Evolutionary conservation across 2,797 vertebrate genomes (phyloP), one percentile per base, ranked within the genome.

Genomic region (Gymnothorax reevesii): DNA sequence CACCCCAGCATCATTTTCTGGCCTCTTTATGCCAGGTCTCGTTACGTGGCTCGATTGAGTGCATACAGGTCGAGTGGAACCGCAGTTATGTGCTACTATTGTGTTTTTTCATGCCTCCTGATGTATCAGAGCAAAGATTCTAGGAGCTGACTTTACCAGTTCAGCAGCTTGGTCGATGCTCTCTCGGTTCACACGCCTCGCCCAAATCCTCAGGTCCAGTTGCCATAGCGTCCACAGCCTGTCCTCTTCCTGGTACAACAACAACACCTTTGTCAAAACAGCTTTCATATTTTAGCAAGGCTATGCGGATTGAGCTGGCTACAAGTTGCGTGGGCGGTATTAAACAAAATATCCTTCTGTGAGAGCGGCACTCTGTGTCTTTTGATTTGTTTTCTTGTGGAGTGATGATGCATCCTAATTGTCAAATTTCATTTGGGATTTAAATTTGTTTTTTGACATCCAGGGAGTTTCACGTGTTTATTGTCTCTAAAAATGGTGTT

Each of bases 91-190:
- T 83, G 54, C 3, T 33, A 59, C 3, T 33, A 59, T 52, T 62
- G 59, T 66, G 27, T 84, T 59, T 10, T 22, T 22, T 54, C 33
- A 55, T 84, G 62, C 20, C n/a, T 84, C 60, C 10, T 55, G 6
- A 25, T 60, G n/a, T 84, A 83, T 79, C 17, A 87, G 25, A 82
- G 75, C 17, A 85, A 17, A 82, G 75, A 17, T n/a, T 75, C 62
- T 66, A 20, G 4, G 52, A 77, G 87, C 91, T 82, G 86, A 91
- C 87, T 88, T 57, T 12, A 89, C 90, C 91, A 86, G 88, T 87
- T 84, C 54, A 20, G 87, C 87, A 59, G 89, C 90, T 90, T 89
- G 80, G 79, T 89, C 87, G 77, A 83, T 87, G 85, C n/a, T 69
- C 71, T 87, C 57, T 89, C n/a, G 85, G 73, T 83, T 85, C 87